A percentile compares a stretch with the other conserved stretches of the same genome.
phyloP scores from a whole-genome alignment of 1,140 invertebrate species.

The Portunus trituberculatus region DNA sequence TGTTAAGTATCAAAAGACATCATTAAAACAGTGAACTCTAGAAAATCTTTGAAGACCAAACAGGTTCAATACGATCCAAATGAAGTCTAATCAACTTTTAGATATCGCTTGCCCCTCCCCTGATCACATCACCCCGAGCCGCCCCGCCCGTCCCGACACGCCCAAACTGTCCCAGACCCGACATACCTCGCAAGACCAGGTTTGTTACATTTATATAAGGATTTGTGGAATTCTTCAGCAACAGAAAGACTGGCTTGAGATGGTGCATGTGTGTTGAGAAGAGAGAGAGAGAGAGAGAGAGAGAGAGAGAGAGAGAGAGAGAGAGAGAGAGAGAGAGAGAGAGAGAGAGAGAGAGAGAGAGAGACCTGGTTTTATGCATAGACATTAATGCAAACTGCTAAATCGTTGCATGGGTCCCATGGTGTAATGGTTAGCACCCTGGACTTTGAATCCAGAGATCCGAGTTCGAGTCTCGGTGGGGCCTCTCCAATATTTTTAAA shows the following conservation, averaged over 20 bases:
- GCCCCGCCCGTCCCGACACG: too few species aligned
- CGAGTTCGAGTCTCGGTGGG: constrained; percentile 50
- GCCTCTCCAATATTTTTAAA: not conserved
- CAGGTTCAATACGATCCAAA: not conserved
- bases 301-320: constrained; percentile 41
- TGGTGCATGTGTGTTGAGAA: too few species aligned
- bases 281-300: constrained; percentile 33
- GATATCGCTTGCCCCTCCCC: not conserved
- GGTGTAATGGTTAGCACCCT: constrained; percentile 44
- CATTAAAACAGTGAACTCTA: not conserved
- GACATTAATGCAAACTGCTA: too few species aligned
- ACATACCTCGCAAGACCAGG: too few species aligned
- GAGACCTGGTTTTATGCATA: not conserved
- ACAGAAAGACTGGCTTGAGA: too few species aligned
- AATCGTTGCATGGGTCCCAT: not conserved
- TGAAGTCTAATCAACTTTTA: not conserved
- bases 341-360: constrained; percentile 32
- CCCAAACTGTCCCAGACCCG: too few species aligned
- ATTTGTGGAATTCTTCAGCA: too few species aligned
- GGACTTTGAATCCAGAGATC: constrained; percentile 37
- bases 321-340: constrained; percentile 41
- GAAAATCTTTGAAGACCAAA: not conserved
- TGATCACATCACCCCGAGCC: not conserved
- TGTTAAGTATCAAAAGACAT: not conserved
- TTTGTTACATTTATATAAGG: too few species aligned